phyloP scores from a whole-genome alignment of 2,888 invertebrate genomes.

The Branchellion lobata region DNA sequence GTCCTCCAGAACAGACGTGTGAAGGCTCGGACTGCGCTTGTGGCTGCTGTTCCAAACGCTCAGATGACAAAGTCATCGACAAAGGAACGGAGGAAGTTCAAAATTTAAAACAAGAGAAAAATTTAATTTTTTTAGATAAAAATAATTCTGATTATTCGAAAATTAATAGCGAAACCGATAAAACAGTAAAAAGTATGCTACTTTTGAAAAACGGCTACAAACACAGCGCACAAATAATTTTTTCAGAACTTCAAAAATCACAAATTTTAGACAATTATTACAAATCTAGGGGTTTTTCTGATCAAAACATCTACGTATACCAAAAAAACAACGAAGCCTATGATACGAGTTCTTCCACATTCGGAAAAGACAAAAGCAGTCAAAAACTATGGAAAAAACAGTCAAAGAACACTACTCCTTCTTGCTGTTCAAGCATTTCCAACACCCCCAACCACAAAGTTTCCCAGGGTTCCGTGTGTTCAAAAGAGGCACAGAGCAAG shows the following conservation, averaged over 20 bases:
- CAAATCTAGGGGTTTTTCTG: no score
- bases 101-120: neutral
- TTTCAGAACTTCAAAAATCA: no score
- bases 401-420: no score
- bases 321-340: no score
- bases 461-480: no score
- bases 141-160: neutral
- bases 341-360: no score
- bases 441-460: no score
- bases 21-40: neutral
- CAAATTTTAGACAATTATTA: no score
- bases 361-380: no score
- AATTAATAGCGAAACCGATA: neutral
- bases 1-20: neutral
- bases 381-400: no score
- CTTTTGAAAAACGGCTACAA: slow-evolving; percentile 15
- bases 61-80: neutral
- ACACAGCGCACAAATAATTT: neutral
- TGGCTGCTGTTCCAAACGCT: neutral
- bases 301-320: no score
- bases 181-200: neutral
- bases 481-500: neutral
- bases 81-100: neutral
- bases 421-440: no score
- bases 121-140: neutral